These are phyloP conservation scores for Halcyon senegalensis DNA, from an alignment of 2,113 vertebrate genomes.

Conservation along the genomic window DNA sequence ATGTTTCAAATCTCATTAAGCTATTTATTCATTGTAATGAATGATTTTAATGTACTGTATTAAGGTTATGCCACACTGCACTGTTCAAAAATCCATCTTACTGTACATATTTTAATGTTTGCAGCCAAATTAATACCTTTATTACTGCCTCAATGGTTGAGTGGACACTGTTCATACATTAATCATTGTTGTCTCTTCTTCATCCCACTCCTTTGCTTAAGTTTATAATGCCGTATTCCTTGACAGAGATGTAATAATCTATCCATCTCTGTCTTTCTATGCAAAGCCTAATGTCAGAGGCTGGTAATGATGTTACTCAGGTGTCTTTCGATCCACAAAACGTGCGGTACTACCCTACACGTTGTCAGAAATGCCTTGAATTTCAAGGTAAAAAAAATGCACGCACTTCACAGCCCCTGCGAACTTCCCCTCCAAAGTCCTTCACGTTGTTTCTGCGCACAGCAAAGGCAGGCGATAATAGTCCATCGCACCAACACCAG, in stretches of 20 bases:
- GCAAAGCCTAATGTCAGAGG: neutral
- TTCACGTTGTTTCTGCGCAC: neutral
- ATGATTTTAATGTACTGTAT: slow-evolving; percentile 77
- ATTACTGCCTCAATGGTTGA: slow-evolving; percentile 75
- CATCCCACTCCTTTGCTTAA: neutral
- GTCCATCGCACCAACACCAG: neutral
- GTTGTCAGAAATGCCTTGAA: neutral
- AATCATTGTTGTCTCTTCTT: slow-evolving; percentile 65
- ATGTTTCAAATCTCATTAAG: slow-evolving; percentile 81
- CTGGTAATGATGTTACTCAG: neutral
- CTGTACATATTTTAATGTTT: slow-evolving; percentile 68
- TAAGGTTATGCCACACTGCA: slow-evolving; percentile 73
- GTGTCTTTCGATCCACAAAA: neutral
- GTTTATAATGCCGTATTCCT: neutral
- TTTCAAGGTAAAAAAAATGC: neutral
- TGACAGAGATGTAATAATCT: neutral
- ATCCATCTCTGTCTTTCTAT: neutral
- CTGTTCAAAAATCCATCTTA: slow-evolving; percentile 76
- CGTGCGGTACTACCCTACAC: neutral
- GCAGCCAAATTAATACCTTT: slow-evolving; percentile 77
- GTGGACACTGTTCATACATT: slow-evolving; percentile 66
- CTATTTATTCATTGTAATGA: slow-evolving; percentile 81
- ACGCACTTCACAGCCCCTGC: neutral
- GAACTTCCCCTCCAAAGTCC: neutral
- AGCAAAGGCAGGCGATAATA: neutral